Evolutionary conservation across 2,888 invertebrate species (phyloP).

Genomic region (Cheilosia variabilis): DNA sequence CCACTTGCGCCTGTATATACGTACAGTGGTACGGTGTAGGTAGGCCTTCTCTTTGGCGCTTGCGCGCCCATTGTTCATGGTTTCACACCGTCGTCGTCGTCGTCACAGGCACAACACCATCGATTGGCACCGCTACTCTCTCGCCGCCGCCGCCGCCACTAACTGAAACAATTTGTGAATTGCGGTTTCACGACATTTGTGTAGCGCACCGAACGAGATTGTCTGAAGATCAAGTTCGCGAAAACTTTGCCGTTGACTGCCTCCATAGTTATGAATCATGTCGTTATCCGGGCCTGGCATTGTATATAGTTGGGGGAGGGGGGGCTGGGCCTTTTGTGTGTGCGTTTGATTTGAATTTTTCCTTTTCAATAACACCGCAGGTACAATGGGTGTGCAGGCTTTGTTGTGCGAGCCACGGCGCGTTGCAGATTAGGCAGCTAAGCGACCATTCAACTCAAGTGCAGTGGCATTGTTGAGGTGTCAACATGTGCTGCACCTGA

Average conservation of each 20-base stretch:
- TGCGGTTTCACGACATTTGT: conserved; percentile 71
- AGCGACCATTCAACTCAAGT: conserved; percentile 62
- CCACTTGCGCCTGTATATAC: conserved; percentile 56
- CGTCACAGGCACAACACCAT: not conserved
- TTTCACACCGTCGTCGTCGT: conserved; percentile 41
- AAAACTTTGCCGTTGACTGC: conserved; percentile 70
- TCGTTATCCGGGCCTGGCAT: conserved; percentile 45
- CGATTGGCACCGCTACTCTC: not conserved
- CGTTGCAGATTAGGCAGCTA: conserved; percentile 27
- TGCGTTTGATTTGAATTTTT: conserved; percentile 26
- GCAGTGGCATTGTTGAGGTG: conserved; percentile 68
- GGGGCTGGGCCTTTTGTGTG: conserved; percentile 31
- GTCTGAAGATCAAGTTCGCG: conserved; percentile 74
- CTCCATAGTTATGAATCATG: conserved; percentile 72
- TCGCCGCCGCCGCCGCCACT: not conserved
- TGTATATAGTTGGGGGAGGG: conserved; percentile 24
- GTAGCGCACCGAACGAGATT: conserved; percentile 42
- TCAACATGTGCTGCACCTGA: conserved; percentile 64
- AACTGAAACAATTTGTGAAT: conserved; percentile 70
- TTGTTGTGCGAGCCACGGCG: conserved; percentile 41
- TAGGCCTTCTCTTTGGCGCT: conserved; percentile 52
- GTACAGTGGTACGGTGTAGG: not conserved
- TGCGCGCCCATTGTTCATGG: conserved; percentile 67
- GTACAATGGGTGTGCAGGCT: conserved; percentile 38
- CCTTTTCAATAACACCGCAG: conserved; percentile 7